Evolutionary conservation across 2,797 vertebrate species (phyloP), one percentile per base, ranked within the genome.

Genomic region (Neoniphon sammara): DNA sequence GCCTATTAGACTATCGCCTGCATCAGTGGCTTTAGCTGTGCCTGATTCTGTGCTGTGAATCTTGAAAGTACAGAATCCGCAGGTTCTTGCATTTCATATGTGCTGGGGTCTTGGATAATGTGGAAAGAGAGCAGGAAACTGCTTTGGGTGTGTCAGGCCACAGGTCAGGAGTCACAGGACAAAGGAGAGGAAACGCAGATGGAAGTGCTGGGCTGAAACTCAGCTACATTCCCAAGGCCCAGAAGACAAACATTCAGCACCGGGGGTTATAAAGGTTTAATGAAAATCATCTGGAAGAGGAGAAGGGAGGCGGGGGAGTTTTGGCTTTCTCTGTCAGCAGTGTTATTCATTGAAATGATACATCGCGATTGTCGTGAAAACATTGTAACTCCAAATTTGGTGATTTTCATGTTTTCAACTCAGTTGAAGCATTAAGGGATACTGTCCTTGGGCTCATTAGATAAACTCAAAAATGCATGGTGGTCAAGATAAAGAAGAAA

Each of bases 111-210:
- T 74, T 46, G 6, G 27, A 14, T 60, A 54, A 57, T 60, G 56
- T 58, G 74, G 82, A 80, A 71, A 67, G 60, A 39, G 81, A 80
- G 64, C 91, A 91, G 93, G 91, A 93, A 92, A 78, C 80, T 60
- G 78, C 31, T 36, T 73, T 88, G 88, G 91, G 92, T 86, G 91
- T 93, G 92, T 92, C 80, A 8, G 81, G 70, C 78, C 83, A 84
- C 85, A 91, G 90, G 92, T 93, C 91, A 91, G 85, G 86, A 91
- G 91, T 93, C 91, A 90, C 88, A 87, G 91, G 90, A 92, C 91
- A 93, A 92, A 91, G 82, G 74, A 91, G 90, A 92, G 90, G 91
- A 93, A 92, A 88, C 91, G 70, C 91, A 92, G 90, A 92, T 93
- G 92, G 89, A 92, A 89, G 87, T 88, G 68, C 80, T 82, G 80